A percentile compares a stretch with the other conserved stretches of the same genome.
These are phyloP conservation scores for Chesias legatella DNA, from an alignment of 2,888 invertebrate genomes.

Conservation along the genomic window DNA sequence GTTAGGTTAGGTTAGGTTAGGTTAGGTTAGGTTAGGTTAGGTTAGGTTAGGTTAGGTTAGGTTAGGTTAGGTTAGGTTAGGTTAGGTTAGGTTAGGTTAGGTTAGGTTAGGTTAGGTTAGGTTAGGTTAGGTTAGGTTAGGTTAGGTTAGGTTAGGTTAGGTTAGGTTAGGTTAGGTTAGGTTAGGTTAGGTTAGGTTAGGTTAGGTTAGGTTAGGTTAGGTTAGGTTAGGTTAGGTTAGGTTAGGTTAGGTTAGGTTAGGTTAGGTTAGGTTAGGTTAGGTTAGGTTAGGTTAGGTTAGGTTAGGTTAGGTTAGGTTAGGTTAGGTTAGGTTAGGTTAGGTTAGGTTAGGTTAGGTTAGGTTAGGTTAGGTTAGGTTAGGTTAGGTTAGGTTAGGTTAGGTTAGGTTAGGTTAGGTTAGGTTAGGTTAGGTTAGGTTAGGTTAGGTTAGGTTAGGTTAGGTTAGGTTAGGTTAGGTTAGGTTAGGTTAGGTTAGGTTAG, in stretches of 20 bases:
- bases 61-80: constrained; percentile 14
- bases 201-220: constrained; percentile 18
- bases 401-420: constrained; percentile 7
- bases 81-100: constrained; percentile 18
- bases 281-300: constrained; percentile 33
- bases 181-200: constrained; percentile 27
- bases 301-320: constrained; percentile 31
- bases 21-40: constrained; percentile 1
- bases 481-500: constrained; percentile 7
- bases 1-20: no score
- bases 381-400: constrained; percentile 7
- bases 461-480: constrained; percentile 7
- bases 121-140: constrained; percentile 32
- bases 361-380: constrained; percentile 7
- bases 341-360: constrained; percentile 7
- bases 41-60: constrained; percentile 7
- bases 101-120: constrained; percentile 21
- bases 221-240: constrained; percentile 18
- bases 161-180: constrained; percentile 32
- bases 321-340: constrained; percentile 7
- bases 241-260: constrained; percentile 17
- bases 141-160: constrained; percentile 34
- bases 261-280: constrained; percentile 31
- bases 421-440: constrained; percentile 7
- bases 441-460: constrained; percentile 7